Evolutionary conservation across 2,888 invertebrate species (phyloP), one percentile per base, ranked within the genome.

Genomic region (Tineola bisselliella): DNA sequence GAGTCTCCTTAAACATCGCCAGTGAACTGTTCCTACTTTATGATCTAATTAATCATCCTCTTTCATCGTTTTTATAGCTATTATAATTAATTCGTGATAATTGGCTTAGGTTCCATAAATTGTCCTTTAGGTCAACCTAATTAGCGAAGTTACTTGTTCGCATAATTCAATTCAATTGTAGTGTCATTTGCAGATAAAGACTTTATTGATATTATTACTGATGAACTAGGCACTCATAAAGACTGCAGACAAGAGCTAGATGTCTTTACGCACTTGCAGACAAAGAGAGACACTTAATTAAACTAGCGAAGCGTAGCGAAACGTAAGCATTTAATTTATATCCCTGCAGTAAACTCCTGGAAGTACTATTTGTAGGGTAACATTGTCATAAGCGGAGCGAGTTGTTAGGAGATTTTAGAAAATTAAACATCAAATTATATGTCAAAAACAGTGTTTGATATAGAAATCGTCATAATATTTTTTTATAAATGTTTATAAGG

Each of bases 311-410:
- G 81, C 81, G 76, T 76, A 76, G 80, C 79, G 56, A 61, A 84
- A 84, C 82, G 86, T 83, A 86, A 84, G 86, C 86, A 83, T 84
- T 84, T 82, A 86, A 84, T 86, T 84, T 86, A 86, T 84, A 84
- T 80, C 79, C 80, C 83, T 83, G 86, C 86, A 84, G 84, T 84
- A 84, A 79, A 84, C 79, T 81, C 80, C 84, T 81, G 75, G 77
- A 15, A 19, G 58, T 31, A 58, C 74, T 77, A 75, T 76, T 76
- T 72, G 70, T 69, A 69, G 64, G 66, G 68, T 73, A 70, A 64
- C 57, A 68, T 70, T 67, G 64, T 64, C 63, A 72, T 65, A 67
- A 70, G 76, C 69, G 69, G 59, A 72, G 74, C 76, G 76, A 52
- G 25, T n/a, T 13, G 15, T 48, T 48, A 15, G 11, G 54, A 54